These are phyloP conservation scores for Ophion ellenae DNA, from an alignment of 2,888 invertebrate species.

Conservation along the genomic window DNA sequence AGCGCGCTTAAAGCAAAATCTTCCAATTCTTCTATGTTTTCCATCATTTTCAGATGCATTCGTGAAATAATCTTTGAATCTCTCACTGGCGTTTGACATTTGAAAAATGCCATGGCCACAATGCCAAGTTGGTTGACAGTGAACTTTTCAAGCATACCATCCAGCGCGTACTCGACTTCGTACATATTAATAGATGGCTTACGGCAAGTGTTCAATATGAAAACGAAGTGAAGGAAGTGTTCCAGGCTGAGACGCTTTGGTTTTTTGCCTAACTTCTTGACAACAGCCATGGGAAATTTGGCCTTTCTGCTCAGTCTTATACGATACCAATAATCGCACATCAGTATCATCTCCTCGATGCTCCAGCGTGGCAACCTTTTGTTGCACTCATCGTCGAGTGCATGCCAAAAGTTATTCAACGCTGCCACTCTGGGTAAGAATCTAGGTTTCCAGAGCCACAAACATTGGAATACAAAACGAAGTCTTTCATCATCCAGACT, in stretches of 20 bases:
- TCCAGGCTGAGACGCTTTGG: slow-evolving; percentile 86
- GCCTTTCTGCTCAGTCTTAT: slow-evolving; percentile 85
- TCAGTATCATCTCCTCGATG: slow-evolving; percentile 85
- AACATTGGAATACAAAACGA: slow-evolving; percentile 84
- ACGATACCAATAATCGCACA: slow-evolving; percentile 88
- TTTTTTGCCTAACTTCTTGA: slow-evolving; percentile 86
- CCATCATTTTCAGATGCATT: slow-evolving; percentile 85
- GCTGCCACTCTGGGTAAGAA: slow-evolving; percentile 84
- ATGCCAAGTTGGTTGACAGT: slow-evolving; percentile 89
- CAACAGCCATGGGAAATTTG: slow-evolving; percentile 85
- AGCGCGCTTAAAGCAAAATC: slow-evolving; percentile 88
- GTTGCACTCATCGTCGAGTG: slow-evolving; percentile 88
- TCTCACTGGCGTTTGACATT: slow-evolving; percentile 88
- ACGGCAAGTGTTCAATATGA: slow-evolving; percentile 87
- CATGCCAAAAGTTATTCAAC: slow-evolving; percentile 88
- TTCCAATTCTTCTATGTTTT: slow-evolving; percentile 85
- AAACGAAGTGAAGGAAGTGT: slow-evolving; percentile 88
- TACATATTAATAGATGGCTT: slow-evolving; percentile 86
- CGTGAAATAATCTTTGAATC: slow-evolving; percentile 84
- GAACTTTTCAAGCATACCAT: slow-evolving; percentile 85
- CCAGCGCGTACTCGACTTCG: slow-evolving; percentile 87
- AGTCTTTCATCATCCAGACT: slow-evolving; percentile 86
- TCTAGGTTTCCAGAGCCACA: slow-evolving; percentile 85
- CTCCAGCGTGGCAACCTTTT: slow-evolving; percentile 85
- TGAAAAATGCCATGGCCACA: slow-evolving; percentile 91